A percentile compares a stretch with the other conserved stretches of the same genome.
Conservation (phyloP, 64 coral and sea anemone species). For the Anthopleura sola region DNA sequence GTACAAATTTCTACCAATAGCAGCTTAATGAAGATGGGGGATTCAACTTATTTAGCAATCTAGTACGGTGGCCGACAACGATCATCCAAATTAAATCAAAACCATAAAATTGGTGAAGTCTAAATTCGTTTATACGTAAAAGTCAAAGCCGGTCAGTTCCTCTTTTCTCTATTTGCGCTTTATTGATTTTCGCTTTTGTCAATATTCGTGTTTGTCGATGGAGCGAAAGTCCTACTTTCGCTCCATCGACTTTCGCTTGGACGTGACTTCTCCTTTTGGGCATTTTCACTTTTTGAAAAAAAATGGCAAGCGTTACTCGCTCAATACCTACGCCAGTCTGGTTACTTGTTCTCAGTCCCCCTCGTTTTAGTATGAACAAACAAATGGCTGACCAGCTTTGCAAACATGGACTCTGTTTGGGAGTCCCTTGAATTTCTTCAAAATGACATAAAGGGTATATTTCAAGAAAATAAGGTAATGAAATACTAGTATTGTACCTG, state of each 20-base stretch:
- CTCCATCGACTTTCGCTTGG: not conserved
- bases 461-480: not conserved
- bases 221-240: no score
- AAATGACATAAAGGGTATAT: not conserved
- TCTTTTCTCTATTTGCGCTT: no score
- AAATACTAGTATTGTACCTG: not conserved
- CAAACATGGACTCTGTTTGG: no score
- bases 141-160: no score
- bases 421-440: not conserved
- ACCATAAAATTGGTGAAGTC: no score
- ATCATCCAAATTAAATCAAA: no score
- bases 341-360: conserved; percentile 1
- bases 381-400: not conserved
- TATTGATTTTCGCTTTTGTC: not conserved
- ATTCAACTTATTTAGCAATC: no score
- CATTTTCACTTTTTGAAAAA: conserved; percentile 23
- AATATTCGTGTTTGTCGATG: no score
- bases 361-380: conserved; percentile 7
- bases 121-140: no score
- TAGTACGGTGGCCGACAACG: no score
- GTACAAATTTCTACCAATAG: no score
- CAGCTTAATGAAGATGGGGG: no score
- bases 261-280: not conserved
- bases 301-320: conserved; percentile 9
- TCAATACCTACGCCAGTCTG: conserved; percentile 7